Base-by-base conservation (phyloP, 2,888 invertebrate species). In the Branchipolynoe longqiensis region DNA sequence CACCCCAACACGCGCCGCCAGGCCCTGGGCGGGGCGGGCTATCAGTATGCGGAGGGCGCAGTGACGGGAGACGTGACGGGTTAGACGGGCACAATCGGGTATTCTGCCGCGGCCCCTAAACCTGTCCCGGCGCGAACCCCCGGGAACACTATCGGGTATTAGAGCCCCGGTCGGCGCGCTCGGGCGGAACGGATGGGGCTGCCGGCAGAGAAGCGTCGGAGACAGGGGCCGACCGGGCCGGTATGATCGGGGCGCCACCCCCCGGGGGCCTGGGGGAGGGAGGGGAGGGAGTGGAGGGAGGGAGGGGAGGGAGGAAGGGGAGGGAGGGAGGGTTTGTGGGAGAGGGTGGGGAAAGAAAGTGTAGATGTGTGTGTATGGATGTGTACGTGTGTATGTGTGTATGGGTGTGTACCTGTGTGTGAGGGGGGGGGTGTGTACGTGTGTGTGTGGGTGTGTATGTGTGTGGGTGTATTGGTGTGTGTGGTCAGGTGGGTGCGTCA, bases 81-180 rank as follows among this genome's bases (percentile, higher is more conserved):
- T 8, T 48, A 18, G 8, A 48, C 8, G 48, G 8, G 48, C 8
- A 12, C 18, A 18, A 48, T 48, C 18, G 36, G 33, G 69, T 33
- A 18, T 31, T 22, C 69, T 25, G 36, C 33, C 38, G 69, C 36
- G 36, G n/a, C 69, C 0, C 36, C 38, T 33, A 14, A 48, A 48
- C 48, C 48, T 48, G 48, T 48, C 48, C 48, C 48, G 18, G 2
- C 38, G 36, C 38, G n/a, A n/a, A n/a, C 69, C 25, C 69, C 33
- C 3, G 33, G 69, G 69, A 69, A n/a, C 38, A 33, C 69, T 69
- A 69, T 14, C 22, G 36, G n/a, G 33, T 69, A 69, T 69, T 69
- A 69, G 69, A 36, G 69, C 38, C 38, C 38, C 22, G 14, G 36
- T 22, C 36, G 69, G 18, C 36, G 69, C 69, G 22, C n/a, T 38